Conservation (phyloP, 1,140 invertebrate species). For the Micrasema minimum region DNA sequence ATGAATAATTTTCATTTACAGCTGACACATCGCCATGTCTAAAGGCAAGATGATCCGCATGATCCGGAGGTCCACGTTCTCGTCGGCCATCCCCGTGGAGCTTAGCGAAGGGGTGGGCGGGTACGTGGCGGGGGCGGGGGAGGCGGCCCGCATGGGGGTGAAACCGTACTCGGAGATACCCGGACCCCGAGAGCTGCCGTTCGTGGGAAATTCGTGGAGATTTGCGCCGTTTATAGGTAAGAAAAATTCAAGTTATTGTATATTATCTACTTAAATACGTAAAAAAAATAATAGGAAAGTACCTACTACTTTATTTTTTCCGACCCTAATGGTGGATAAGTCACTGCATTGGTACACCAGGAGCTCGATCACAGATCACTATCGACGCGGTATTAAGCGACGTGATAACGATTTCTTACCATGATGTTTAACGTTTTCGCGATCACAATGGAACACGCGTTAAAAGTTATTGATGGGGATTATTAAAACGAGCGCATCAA, state of each 20-base stretch:
- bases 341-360: too few species aligned
- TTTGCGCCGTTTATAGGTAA: slow-evolving; percentile 70
- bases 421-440: too few species aligned
- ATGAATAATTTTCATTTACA: neutral
- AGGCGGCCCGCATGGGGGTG: neutral
- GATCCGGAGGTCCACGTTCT: slow-evolving; percentile 34
- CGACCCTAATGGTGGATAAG: too few species aligned
- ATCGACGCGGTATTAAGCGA: too few species aligned
- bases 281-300: neutral
- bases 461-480: too few species aligned
- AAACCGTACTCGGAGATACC: slow-evolving; percentile 76
- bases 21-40: slow-evolving; percentile 1
- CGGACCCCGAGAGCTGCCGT: slow-evolving; percentile 78
- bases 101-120: neutral
- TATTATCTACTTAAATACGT: slow-evolving; percentile 37
- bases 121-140: neutral
- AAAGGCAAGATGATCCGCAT: slow-evolving; percentile 10
- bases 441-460: too few species aligned
- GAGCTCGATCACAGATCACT: too few species aligned
- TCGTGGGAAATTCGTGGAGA: slow-evolving; percentile 76
- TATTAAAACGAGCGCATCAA: too few species aligned
- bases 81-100: slow-evolving; percentile 43
- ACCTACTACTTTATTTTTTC: too few species aligned
- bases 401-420: too few species aligned
- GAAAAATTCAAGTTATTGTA: too few species aligned